phyloP scores from a whole-genome alignment of 1,140 invertebrate genomes.

The Acromyrmex heyeri region DNA sequence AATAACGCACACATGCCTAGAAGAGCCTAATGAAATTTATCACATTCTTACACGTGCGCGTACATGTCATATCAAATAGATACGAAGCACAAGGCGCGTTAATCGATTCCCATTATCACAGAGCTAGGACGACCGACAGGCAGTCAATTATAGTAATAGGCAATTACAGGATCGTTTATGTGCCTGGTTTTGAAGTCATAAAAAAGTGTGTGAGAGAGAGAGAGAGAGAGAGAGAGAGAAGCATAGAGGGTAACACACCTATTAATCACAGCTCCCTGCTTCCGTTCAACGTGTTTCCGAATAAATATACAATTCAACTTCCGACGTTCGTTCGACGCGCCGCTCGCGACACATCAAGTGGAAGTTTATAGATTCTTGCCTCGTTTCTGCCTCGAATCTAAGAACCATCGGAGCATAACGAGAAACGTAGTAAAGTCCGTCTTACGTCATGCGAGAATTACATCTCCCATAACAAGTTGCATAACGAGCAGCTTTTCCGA shows the following conservation, averaged over 20 bases:
- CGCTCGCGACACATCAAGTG: background rate
- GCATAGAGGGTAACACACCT: background rate
- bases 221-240: background rate
- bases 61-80: conserved; percentile 44
- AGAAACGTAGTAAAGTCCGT: conserved; percentile 22
- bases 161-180: conserved; percentile 41
- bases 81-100: conserved; percentile 31
- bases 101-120: conserved; percentile 66
- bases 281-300: background rate
- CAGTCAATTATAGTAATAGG: conserved; percentile 63
- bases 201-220: conserved; percentile 12
- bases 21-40: conserved; percentile 41
- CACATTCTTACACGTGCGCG: conserved; percentile 50
- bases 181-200: conserved; percentile 35
- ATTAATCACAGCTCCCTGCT: conserved; percentile 11
- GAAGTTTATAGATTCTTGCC: conserved; percentile 17
- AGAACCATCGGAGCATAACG: background rate
- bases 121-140: conserved; percentile 36
- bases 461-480: conserved; percentile 52
- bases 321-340: conserved; percentile 6
- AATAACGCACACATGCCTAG: background rate
- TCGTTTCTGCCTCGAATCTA: background rate
- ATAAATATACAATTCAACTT: conserved; percentile 33
- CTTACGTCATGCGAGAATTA: conserved; percentile 19
- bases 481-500: conserved; percentile 36